Conservation (phyloP, 1,140 invertebrate species). For the Leptinotarsa defecta region DNA sequence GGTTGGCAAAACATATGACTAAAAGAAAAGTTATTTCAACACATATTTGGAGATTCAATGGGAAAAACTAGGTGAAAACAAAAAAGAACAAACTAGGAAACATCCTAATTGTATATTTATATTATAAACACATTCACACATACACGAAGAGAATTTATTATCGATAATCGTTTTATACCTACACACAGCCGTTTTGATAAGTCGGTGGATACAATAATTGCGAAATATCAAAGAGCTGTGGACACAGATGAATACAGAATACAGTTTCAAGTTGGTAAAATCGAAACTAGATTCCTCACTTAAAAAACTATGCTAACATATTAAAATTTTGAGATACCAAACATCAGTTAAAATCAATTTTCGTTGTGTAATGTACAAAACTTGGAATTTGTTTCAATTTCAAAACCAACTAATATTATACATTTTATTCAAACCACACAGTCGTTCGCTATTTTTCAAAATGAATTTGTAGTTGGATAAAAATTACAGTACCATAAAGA, state of each 20-base stretch:
- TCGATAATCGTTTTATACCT: constrained; percentile 39
- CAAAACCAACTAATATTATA: background rate
- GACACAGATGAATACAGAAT: constrained; percentile 34
- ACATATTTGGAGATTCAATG: background rate
- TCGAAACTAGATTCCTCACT: constrained; percentile 26
- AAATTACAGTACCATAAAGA: background rate
- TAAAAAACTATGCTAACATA: constrained; percentile 45
- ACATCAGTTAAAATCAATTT: constrained; percentile 38
- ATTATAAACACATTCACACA: constrained; percentile 55
- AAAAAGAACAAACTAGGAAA: constrained; percentile 41
- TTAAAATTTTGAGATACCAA: constrained; percentile 43
- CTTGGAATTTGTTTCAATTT: too few species aligned
- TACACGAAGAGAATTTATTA: constrained; percentile 45
- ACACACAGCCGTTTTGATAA: constrained; percentile 52
- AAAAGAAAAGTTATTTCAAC: too few species aligned
- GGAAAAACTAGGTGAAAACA: background rate
- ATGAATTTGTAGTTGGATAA: background rate
- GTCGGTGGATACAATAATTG: constrained; percentile 38
- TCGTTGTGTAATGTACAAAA: constrained; percentile 35
- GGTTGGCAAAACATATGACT: too few species aligned
- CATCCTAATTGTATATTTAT: constrained; percentile 52
- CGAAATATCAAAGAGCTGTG: constrained; percentile 50
- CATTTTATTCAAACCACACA: constrained; percentile 1
- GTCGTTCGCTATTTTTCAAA: background rate
- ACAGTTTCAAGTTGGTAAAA: constrained; percentile 41